These are phyloP conservation scores for Chiridota heheva DNA, from an alignment of 35 echinoderm and acorn worm genomes.

Conservation along the genomic window DNA sequence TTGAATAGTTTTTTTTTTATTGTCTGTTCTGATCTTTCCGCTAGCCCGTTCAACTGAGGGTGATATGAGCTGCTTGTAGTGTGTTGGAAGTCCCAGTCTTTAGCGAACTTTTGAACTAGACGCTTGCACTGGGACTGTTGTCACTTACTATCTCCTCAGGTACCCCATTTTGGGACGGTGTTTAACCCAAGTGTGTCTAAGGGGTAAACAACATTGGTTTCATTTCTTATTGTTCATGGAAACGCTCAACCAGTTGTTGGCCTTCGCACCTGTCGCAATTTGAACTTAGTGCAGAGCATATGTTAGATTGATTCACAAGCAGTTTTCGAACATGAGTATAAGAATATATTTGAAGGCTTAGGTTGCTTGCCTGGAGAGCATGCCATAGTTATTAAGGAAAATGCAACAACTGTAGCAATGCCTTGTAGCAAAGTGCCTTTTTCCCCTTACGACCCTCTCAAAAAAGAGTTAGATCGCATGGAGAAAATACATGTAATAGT, in stretches of 20 bases:
- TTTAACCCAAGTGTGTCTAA: no score
- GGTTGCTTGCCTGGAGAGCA: not conserved
- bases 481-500: conserved; percentile 42
- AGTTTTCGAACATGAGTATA: not conserved
- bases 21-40: conserved; percentile 33
- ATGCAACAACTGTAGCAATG: conserved; percentile 25
- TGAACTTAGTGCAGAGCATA: no score
- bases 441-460: conserved; percentile 30
- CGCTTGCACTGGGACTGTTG: conserved; percentile 57
- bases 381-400: not conserved
- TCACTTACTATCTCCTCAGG: conserved; percentile 50
- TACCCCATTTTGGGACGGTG: no score
- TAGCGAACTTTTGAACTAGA: conserved; percentile 46
- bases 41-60: conserved; percentile 36
- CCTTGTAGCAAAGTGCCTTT: conserved; percentile 35
- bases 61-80: conserved; percentile 35
- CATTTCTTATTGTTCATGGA: no score
- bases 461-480: conserved; percentile 58
- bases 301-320: no score
- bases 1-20: conserved; percentile 36
- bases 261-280: no score
- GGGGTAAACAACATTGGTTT: no score
- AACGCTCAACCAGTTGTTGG: no score
- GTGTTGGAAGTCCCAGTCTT: conserved; percentile 50
- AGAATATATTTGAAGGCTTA: not conserved